These are phyloP conservation scores for Leptinotarsa lineolata DNA, from an alignment of 1,140 invertebrate species.

Conservation along the genomic window DNA sequence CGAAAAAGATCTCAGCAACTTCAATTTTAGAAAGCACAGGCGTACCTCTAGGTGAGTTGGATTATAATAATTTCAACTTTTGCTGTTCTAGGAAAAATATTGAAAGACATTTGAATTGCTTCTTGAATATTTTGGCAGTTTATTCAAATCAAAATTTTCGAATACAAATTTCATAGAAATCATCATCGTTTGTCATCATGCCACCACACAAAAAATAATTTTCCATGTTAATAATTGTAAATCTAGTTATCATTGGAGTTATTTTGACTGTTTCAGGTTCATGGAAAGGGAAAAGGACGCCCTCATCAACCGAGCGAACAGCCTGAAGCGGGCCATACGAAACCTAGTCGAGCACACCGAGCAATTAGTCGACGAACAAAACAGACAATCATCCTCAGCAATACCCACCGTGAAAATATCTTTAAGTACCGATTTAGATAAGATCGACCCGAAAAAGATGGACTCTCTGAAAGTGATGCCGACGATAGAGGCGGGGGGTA, in stretches of 20 bases:
- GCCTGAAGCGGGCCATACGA: conserved; percentile 85
- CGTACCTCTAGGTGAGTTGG: conserved; percentile 53
- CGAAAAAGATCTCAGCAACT: conserved; percentile 54
- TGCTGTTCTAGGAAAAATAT: conserved; percentile 2
- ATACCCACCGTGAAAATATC: conserved; percentile 51
- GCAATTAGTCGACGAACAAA: conserved; percentile 65
- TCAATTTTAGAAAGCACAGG: conserved; percentile 53
- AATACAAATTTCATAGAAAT: too few relatives aligned
- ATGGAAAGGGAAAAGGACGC: conserved; percentile 59
- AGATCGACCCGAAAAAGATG: conserved; percentile 30
- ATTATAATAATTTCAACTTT: conserved; percentile 54
- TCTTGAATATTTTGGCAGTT: too few relatives aligned
- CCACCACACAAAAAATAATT: too few relatives aligned
- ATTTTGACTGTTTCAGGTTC: conserved; percentile 41
- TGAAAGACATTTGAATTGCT: too few relatives aligned
- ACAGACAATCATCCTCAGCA: conserved; percentile 46
- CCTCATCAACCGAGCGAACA: conserved; percentile 71
- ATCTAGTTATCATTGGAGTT: too few relatives aligned
- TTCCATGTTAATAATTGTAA: too few relatives aligned
- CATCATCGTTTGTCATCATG: too few relatives aligned
- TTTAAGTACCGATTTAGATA: conserved; percentile 45
- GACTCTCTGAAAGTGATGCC: conserved; percentile 54
- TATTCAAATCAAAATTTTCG: too few relatives aligned
- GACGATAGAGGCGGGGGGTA: conserved; percentile 56
- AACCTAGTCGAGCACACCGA: conserved; percentile 81